phyloP scores from a whole-genome alignment of 2,113 vertebrate species.

The Carassius gibelio region DNA sequence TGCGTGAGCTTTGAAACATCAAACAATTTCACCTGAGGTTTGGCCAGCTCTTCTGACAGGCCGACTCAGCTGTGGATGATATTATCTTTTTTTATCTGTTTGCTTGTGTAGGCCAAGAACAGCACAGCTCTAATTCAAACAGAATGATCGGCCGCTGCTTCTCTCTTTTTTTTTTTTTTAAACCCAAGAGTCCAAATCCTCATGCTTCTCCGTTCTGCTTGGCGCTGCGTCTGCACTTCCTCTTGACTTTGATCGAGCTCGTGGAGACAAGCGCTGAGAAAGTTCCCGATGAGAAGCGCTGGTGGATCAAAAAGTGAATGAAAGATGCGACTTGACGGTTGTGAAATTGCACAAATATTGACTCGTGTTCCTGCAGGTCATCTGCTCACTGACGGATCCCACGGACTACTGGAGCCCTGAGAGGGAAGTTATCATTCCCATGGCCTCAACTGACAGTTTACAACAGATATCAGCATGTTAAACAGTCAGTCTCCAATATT shows the following conservation, averaged over 20 bases:
- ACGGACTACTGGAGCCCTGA: constrained; percentile 3
- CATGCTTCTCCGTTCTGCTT: neutral
- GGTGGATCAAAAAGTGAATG: constrained; percentile 21
- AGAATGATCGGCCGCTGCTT: constrained; percentile 21
- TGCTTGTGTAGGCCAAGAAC: constrained; percentile 32
- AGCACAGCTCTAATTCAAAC: constrained; percentile 47
- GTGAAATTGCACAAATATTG: constrained; percentile 33
- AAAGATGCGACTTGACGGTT: constrained; percentile 27
- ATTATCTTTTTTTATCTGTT: constrained; percentile 57
- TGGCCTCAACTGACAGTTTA: neutral
- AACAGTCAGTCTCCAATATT: neutral
- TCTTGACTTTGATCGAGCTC: neutral
- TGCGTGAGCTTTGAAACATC: constrained; percentile 46
- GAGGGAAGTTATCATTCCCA: constrained; percentile 25
- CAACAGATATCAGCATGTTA: constrained; percentile 11
- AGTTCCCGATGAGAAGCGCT: neutral
- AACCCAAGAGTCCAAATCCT: neutral
- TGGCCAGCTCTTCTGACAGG: constrained; percentile 45
- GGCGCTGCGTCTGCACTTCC: constrained; percentile 17
- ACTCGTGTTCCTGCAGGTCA: constrained; percentile 10
- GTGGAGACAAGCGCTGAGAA: constrained; percentile 1
- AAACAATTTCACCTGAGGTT: constrained; percentile 43
- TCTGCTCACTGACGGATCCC: neutral
- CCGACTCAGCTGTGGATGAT: constrained; percentile 44
- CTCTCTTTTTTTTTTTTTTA: neutral